Evolutionary conservation across 2,797 vertebrate genomes (phyloP).

Genomic region (Glyptemys insculpta): DNA sequence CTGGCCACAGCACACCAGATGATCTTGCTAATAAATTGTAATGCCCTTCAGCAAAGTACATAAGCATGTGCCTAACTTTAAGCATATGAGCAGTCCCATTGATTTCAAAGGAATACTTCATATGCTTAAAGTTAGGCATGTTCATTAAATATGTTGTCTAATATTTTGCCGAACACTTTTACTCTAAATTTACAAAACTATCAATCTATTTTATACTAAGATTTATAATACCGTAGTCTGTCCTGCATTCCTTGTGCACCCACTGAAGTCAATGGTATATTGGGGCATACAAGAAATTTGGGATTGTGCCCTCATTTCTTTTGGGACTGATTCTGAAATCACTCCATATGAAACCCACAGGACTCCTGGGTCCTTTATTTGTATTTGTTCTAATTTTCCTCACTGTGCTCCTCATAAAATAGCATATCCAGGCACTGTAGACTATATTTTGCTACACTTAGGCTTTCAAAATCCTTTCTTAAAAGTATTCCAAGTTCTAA

Average conservation of each 20-base stretch:
- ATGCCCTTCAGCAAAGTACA: not conserved
- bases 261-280: not conserved
- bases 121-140: not conserved
- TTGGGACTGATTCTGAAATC: not conserved
- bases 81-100: too few relatives aligned
- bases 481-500: not conserved
- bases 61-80: too few relatives aligned
- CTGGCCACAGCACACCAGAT: not conserved
- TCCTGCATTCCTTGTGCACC: not conserved
- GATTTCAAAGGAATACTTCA: too few relatives aligned
- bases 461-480: constrained; percentile 16
- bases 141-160: not conserved
- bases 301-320: not conserved
- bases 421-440: not conserved
- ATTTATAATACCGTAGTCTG: not conserved
- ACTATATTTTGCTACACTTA: constrained; percentile 6
- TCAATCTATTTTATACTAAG: accelerated
- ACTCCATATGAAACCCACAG: not conserved
- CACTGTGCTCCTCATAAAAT: not conserved
- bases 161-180: not conserved
- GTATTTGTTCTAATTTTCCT: not conserved
- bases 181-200: not conserved
- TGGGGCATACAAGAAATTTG: not conserved
- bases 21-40: not conserved
- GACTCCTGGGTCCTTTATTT: constrained; percentile 14